These are phyloP conservation scores for Gila robusta DNA, from an alignment of 2,797 vertebrate species.

Conservation along the genomic window DNA sequence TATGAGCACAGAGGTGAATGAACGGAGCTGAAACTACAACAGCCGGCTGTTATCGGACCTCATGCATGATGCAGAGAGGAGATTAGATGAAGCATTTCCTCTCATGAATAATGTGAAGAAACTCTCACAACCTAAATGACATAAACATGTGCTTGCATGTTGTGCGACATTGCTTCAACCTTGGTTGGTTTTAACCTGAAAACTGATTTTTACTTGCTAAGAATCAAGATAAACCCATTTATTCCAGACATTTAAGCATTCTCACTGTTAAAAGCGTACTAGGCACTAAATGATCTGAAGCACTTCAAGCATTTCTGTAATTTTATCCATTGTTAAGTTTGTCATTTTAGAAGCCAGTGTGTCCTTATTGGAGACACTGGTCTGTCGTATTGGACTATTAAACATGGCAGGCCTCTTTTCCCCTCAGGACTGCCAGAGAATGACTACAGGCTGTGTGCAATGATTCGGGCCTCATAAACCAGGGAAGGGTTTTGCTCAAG, in stretches of 20 bases:
- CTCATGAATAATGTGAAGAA: constrained; percentile 5
- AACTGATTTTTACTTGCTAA: background rate
- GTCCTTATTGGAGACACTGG: background rate
- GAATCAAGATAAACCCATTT: background rate
- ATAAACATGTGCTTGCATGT: too few species aligned
- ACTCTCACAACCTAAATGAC: background rate
- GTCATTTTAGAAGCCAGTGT: background rate
- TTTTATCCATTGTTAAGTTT: background rate
- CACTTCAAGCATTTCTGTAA: background rate
- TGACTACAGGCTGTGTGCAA: constrained; percentile 70
- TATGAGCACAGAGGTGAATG: background rate
- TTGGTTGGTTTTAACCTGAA: background rate
- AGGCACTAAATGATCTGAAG: background rate
- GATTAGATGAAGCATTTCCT: constrained; percentile 11
- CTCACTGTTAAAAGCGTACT: background rate
- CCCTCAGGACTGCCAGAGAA: constrained; percentile 70
- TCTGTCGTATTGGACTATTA: background rate
- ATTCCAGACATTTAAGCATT: background rate
- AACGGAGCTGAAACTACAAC: background rate
- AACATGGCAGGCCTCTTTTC: constrained; percentile 61
- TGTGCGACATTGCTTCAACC: background rate
- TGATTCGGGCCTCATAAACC: constrained; percentile 75
- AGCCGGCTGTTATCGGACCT: background rate
- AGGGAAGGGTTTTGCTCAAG: constrained; percentile 57
- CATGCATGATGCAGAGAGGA: constrained; percentile 9